Base-by-base conservation (phyloP, 2,113 vertebrate genomes). In the Cervus canadensis region DNA sequence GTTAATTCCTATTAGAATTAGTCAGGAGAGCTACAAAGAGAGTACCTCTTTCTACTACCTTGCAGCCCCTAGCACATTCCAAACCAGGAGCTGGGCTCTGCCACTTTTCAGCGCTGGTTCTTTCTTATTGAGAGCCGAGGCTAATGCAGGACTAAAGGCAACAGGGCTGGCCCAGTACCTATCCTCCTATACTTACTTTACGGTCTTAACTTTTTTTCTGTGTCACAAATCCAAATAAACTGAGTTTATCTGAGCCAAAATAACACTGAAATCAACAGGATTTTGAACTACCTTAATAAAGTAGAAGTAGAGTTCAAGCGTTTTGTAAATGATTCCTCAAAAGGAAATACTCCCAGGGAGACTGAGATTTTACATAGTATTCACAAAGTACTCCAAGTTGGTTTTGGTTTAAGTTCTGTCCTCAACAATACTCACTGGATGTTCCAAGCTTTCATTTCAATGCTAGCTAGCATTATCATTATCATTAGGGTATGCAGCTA, bases 371-470 rank as follows among this genome's bases (percentile, higher is more conserved):
- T 50, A 90, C 23, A 13, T 43, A 96, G 45, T 50, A 90, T 43
- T 50, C 56, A 62, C 45, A 79, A 67, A 85, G n/a, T 50, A 36
- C 10, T 43, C 48, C 6, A 92, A 57, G 12, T 93, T 82, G 71
- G 16, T 87, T 91, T 89, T 79, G 15, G 2, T 59, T 94, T 94
- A 82, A 82, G 9, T 76, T 87, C 45, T 59, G 56, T 85, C 12
- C 13, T 28, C 74, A 84, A 19, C 21, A 90, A 67, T 23, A 87
- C 3, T 13, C 14, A 62, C 0, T 56, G 14, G 21, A 52, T 76
- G 21, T 59, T 93, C 87, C 56, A 88, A 91, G 52, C 14, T 95
- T 87, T 93, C 43, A 56, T 62, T 95, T 94, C 81, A 87, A 30
- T 56, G 50, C 30, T n/a, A 52, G 91, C 84, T 79, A 82, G 52